phyloP scores from a whole-genome alignment of 2,888 invertebrate genomes.

The Rhorus exstirpatorius region DNA sequence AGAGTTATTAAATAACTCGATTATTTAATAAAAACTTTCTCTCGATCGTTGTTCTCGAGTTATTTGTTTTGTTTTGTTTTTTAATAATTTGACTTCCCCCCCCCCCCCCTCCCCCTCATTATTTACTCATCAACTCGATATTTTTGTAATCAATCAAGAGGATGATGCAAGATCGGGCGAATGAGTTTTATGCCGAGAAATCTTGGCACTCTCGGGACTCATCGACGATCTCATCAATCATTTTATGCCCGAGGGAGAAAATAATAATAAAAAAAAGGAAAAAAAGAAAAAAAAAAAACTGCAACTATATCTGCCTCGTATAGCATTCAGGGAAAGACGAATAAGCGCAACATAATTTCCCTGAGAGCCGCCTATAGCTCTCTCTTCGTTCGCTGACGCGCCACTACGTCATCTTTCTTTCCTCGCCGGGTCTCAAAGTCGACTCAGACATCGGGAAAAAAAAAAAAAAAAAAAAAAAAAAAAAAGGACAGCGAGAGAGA shows the following conservation, averaged over 20 bases:
- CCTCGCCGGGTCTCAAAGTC: constrained; percentile 34
- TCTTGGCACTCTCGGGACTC: constrained; percentile 14
- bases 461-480: not conserved
- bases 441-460: constrained; percentile 19
- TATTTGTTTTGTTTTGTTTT: no score
- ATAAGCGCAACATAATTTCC: constrained; percentile 52
- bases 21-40: no score
- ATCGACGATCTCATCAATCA: constrained; percentile 54
- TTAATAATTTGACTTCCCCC: no score
- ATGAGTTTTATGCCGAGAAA: not conserved
- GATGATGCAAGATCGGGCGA: not conserved
- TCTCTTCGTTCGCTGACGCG: constrained; percentile 6
- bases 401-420: constrained; percentile 41
- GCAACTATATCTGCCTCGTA: constrained; percentile 7
- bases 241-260: not conserved
- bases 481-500: constrained; percentile 12
- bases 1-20: no score
- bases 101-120: no score
- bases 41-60: no score
- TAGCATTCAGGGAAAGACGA: not conserved
- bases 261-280: not conserved
- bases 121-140: constrained; percentile 21
- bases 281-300: not conserved
- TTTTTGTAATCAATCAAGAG: constrained; percentile 44
- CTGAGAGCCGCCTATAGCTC: constrained; percentile 12